Evolutionary conservation across 2,888 invertebrate genomes (phyloP), one percentile per base, ranked within the genome.

Genomic region (Alsophila aescularia): DNA sequence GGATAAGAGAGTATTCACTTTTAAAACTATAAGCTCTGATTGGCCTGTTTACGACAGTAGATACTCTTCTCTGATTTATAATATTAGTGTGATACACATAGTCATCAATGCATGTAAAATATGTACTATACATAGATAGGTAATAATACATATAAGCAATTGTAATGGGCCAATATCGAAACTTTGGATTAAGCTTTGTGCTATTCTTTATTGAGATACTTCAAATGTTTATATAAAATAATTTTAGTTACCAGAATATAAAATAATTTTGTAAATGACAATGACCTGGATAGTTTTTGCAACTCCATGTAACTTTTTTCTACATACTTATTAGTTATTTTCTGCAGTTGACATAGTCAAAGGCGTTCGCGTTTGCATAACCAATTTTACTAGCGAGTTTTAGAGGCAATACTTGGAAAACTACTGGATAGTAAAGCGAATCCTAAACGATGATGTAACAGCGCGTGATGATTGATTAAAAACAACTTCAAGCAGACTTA

Each of bases 111-210:
- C n/a, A n/a, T n/a, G n/a, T n/a, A n/a, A n/a, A n/a, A n/a, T n/a
- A n/a, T n/a, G n/a, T n/a, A n/a, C n/a, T n/a, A n/a, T n/a, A n/a
- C n/a, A n/a, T n/a, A n/a, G 2, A 24, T 24, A n/a, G n/a, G n/a
- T 29, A n/a, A 10, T 21, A 21, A 7, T 24, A 8, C 7, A 24
- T 8, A 29, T 29, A 29, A 4, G 29, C 4, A 52, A 43, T 40
- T 52, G 36, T 29, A 50, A 39, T 50, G 52, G 55, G 27, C 21
- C 52, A 32, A 52, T 51, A 58, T 31, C 31, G 37, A 37, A 48
- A 40, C 53, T 53, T 48, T 53, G 58, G 32, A 16, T 34, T 52
- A 57, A 41, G 29, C 58, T 40, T 32, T 52, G 36, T 35, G 3
- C 8, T 49, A 27, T 41, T 48, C 21, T 1, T 32, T 34, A 0